These are phyloP conservation scores for Thinocorus orbignyianus DNA, from an alignment of 2,113 vertebrate species.

Conservation along the genomic window DNA sequence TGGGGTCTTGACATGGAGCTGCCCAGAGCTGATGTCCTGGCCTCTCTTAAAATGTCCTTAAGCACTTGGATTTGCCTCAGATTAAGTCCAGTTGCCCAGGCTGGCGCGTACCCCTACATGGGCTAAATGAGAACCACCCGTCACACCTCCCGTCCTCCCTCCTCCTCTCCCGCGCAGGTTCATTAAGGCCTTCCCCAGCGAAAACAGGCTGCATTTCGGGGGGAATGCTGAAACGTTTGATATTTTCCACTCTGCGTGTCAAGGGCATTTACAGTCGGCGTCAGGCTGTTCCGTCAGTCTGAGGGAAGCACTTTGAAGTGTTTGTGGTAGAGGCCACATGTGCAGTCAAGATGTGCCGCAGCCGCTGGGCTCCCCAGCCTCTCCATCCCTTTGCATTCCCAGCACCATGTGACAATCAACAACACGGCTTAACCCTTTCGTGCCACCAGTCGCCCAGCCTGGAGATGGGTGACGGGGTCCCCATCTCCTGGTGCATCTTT, in stretches of 20 bases:
- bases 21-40: constrained; percentile 24
- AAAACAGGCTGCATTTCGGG: constrained; percentile 58
- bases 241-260: constrained; percentile 97
- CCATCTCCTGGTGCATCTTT: rapidly evolving
- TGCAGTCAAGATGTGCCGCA: constrained; percentile 95
- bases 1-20: constrained; percentile 30
- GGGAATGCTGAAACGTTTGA: constrained; percentile 81
- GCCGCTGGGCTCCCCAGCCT: constrained; percentile 56
- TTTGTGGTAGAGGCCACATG: constrained; percentile 94
- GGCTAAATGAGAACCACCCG: constrained; percentile 76
- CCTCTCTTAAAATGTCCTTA: constrained; percentile 27
- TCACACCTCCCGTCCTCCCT: constrained; percentile 11
- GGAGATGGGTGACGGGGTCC: rapidly evolving
- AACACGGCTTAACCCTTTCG: constrained; percentile 85
- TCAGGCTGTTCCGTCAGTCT: constrained; percentile 94
- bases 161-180: constrained; percentile 61
- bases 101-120: not conserved
- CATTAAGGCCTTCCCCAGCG: constrained; percentile 73
- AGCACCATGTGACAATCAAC: constrained; percentile 94
- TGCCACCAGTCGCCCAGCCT: not conserved
- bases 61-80: constrained; percentile 22
- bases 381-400: constrained; percentile 78
- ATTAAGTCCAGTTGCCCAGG: constrained; percentile 46
- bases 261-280: constrained; percentile 98
- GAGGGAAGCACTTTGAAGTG: constrained; percentile 96